These are phyloP conservation scores for Acanthosepion esculentum DNA, from an alignment of 2,888 invertebrate genomes.

Conservation along the genomic window DNA sequence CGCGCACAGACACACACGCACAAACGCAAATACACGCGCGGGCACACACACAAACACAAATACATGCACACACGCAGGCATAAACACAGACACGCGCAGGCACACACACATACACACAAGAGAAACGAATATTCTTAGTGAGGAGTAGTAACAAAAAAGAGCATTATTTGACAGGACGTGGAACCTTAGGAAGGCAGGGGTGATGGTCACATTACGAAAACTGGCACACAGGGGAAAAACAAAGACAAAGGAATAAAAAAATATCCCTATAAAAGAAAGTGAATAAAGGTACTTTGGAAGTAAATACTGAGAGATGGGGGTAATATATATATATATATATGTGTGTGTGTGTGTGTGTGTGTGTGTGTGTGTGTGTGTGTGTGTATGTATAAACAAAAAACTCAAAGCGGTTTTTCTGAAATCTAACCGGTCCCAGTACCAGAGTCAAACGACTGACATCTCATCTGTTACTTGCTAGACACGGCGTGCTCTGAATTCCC, in stretches of 20 bases:
- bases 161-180: neutral
- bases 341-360: too few species aligned
- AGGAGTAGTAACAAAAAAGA: neutral
- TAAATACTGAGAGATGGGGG: neutral
- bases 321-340: neutral
- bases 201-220: neutral
- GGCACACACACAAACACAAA: too few species aligned
- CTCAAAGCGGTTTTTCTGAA: neutral
- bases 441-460: neutral
- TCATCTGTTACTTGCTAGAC: conserved; percentile 9
- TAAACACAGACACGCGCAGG: too few species aligned
- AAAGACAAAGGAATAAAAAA: neutral
- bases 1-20: too few species aligned
- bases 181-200: neutral
- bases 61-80: too few species aligned
- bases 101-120: too few species aligned
- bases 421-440: conserved; percentile 33
- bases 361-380: too few species aligned
- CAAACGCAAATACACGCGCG: too few species aligned
- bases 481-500: neutral
- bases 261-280: neutral
- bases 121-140: neutral
- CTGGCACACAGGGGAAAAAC: neutral
- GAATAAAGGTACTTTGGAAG: neutral
- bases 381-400: neutral